phyloP scores from a whole-genome alignment of 2,113 vertebrate species.

The Ploceus nigricollis region DNA sequence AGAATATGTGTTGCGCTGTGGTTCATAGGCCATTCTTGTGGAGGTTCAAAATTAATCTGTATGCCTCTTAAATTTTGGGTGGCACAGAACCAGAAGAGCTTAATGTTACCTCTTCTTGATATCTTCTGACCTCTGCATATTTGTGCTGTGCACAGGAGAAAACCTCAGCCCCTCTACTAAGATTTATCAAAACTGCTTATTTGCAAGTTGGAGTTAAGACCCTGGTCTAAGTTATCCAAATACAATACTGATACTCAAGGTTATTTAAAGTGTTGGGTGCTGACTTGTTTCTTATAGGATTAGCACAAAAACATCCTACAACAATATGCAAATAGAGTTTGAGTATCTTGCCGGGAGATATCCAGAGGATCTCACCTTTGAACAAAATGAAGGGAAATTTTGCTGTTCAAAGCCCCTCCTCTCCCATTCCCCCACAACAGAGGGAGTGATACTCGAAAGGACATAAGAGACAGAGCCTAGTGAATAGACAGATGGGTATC shows the following conservation, averaged over 20 bases:
- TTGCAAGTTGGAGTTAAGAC: not conserved
- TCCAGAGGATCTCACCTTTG: not conserved
- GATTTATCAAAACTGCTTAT: not conserved
- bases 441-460: not conserved
- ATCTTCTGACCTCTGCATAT: not conserved
- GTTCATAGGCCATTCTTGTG: not conserved
- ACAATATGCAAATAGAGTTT: not conserved
- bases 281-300: not conserved
- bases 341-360: not conserved
- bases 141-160: not conserved
- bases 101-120: not conserved
- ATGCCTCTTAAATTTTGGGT: not conserved
- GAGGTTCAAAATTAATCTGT: not conserved
- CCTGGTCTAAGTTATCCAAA: not conserved
- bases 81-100: not conserved
- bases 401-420: not conserved
- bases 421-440: not conserved
- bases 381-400: not conserved
- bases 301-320: not conserved
- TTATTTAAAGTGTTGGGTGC: not conserved
- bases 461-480: not conserved
- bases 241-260: not conserved
- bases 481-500: not conserved
- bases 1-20: not conserved
- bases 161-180: not conserved